phyloP scores from a whole-genome alignment of 2,888 invertebrate species.

The Plutella xylostella region DNA sequence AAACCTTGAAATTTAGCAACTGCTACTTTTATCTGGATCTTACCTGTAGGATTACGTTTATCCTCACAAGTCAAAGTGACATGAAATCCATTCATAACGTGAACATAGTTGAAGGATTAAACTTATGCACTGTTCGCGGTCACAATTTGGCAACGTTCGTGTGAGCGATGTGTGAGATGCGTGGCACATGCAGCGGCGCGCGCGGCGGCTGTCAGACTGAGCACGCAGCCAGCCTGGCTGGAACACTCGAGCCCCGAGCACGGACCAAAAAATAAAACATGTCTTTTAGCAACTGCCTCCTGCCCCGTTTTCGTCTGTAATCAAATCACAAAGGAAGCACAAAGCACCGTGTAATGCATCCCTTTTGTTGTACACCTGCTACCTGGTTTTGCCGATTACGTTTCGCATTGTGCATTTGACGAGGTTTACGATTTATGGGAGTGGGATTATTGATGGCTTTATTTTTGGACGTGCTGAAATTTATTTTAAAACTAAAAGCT shows the following conservation, averaged over 20 bases:
- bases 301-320: neutral
- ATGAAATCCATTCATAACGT: neutral
- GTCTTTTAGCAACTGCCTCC: neutral
- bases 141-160: constrained; percentile 2
- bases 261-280: neutral
- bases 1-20: too few species aligned
- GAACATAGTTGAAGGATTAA: neutral
- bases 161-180: too few species aligned
- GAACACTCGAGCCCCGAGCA: neutral
- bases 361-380: constrained; percentile 4
- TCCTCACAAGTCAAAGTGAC: neutral
- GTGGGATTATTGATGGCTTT: too few species aligned
- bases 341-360: neutral
- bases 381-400: constrained; percentile 5
- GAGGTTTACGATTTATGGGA: too few species aligned
- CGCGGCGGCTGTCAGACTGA: neutral
- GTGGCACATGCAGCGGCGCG: too few species aligned
- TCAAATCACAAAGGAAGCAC: neutral
- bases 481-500: too few species aligned
- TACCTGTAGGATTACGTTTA: constrained; percentile 19
- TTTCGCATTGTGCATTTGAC: neutral
- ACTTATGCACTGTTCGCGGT: neutral
- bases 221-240: neutral
- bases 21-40: too few species aligned
- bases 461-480: too few species aligned